Percentiles rank a stretch among this genome's conserved stretches.
These are phyloP conservation scores for Ahaetulla prasina DNA, from an alignment of 2,113 vertebrate genomes.

Conservation along the genomic window DNA sequence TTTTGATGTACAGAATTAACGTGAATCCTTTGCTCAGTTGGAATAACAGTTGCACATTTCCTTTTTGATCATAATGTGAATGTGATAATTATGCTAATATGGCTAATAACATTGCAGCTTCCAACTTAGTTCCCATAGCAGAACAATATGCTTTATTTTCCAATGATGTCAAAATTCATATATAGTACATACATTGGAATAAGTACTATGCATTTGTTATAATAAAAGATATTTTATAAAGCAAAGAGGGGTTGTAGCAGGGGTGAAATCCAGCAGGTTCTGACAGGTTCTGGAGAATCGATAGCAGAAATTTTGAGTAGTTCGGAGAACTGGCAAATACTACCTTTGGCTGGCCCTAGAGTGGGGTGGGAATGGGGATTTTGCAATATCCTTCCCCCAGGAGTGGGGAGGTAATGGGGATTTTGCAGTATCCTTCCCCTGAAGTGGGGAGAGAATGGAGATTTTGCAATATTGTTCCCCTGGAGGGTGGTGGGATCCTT, in stretches of 20 bases:
- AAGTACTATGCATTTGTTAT: conserved; percentile 13
- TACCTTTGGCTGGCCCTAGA: too few relatives aligned
- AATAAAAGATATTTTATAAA: not conserved
- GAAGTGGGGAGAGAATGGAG: too few relatives aligned
- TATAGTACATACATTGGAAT: conserved; percentile 20
- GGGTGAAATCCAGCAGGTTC: too few relatives aligned
- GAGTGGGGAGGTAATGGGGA: too few relatives aligned
- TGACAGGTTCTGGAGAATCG: too few relatives aligned
- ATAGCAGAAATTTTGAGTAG: too few relatives aligned
- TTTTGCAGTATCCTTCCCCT: too few relatives aligned
- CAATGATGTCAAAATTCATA: conserved; percentile 31
- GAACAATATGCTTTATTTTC: conserved; percentile 25
- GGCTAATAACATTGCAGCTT: conserved; percentile 44
- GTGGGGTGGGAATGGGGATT: too few relatives aligned
- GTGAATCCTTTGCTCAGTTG: conserved; percentile 30
- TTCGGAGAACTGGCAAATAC: too few relatives aligned
- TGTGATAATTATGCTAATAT: conserved; percentile 49
- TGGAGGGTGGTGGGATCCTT: too few relatives aligned
- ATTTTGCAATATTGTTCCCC: too few relatives aligned
- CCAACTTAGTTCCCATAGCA: conserved; percentile 33
- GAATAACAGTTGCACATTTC: conserved; percentile 42
- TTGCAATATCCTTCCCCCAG: too few relatives aligned
- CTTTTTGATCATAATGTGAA: conserved; percentile 39
- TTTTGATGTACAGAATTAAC: conserved; percentile 23
- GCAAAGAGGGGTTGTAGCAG: not conserved